A percentile compares a stretch with the other conserved stretches of the same genome.
Conservation (phyloP, 2,113 vertebrate species). For the Microcebus jonahi region DNA sequence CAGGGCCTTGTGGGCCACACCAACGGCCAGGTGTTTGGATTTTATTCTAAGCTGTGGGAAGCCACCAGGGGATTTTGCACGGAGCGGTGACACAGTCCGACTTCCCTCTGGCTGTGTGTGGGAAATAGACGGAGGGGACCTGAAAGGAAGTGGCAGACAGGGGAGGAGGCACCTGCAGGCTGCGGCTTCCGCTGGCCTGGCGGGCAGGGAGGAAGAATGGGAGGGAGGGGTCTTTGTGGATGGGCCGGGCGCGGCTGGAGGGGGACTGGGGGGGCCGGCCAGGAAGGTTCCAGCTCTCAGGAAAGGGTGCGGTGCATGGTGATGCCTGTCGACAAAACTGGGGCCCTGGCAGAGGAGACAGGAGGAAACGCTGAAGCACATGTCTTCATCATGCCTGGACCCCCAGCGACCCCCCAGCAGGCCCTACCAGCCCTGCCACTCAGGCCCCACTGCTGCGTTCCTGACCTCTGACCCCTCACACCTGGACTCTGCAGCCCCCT, state of each 20-base stretch:
- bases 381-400: not conserved
- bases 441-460: not conserved
- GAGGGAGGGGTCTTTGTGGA: not conserved
- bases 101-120: conserved; percentile 43
- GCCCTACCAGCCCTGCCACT: not conserved
- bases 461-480: rapidly evolving
- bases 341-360: not conserved
- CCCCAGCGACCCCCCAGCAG: too few species aligned
- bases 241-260: not conserved
- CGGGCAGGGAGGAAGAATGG: not conserved
- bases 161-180: conserved; percentile 59
- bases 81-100: not conserved
- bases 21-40: not conserved
- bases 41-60: conserved; percentile 51
- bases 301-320: not conserved
- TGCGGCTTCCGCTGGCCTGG: not conserved
- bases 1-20: not conserved
- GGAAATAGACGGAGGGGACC: not conserved
- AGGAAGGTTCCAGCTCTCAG: not conserved
- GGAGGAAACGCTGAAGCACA: not conserved
- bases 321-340: not conserved
- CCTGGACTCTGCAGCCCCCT: not conserved
- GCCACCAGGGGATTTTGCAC: conserved; percentile 52
- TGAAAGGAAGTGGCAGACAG: conserved; percentile 29
- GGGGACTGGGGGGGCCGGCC: rapidly evolving